Percentiles rank a stretch among this genome's conserved stretches.
These are phyloP conservation scores for Gymnosoma rotundatum DNA, from an alignment of 2,888 invertebrate genomes.

Conservation along the genomic window DNA sequence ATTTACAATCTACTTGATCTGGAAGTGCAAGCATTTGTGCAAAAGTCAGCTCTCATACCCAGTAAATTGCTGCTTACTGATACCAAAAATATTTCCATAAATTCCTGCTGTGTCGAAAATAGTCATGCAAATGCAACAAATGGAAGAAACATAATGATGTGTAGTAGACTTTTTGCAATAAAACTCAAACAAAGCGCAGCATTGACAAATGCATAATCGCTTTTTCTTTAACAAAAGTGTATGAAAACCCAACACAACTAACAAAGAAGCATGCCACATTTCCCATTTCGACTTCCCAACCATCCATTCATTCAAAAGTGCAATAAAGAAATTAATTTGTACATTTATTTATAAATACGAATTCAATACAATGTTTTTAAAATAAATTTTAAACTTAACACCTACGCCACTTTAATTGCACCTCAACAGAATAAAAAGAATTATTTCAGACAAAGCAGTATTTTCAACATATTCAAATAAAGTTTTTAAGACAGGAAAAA, in stretches of 20 bases:
- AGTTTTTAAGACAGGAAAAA: no score
- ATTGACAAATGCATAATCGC: constrained; percentile 17
- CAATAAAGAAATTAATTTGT: constrained; percentile 11
- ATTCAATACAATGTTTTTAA: constrained; percentile 22
- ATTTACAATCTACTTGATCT: constrained; percentile 16
- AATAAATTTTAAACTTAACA: constrained; percentile 28
- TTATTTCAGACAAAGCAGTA: background rate
- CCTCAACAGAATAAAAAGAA: constrained; percentile 18
- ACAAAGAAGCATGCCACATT: constrained; percentile 17
- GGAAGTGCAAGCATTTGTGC: constrained; percentile 30
- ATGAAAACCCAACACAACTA: background rate
- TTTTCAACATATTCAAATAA: no score
- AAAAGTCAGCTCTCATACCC: constrained; percentile 28
- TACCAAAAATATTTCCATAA: no score
- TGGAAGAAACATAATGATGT: background rate
- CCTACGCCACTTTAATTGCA: constrained; percentile 23
- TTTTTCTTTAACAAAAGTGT: constrained; percentile 6
- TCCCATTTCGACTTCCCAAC: constrained; percentile 1
- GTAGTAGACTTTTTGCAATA: constrained; percentile 31
- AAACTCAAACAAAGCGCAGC: constrained; percentile 4
- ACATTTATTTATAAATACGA: constrained; percentile 23
- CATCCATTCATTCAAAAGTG: constrained; percentile 15
- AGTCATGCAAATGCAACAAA: constrained; percentile 30
- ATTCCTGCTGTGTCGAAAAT: constrained; percentile 40
- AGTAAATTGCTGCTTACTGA: constrained; percentile 27